A percentile compares a stretch with the other conserved stretches of the same genome.
phyloP scores from a whole-genome alignment of 2,113 vertebrate species.

The Sakesphorus luctuosus region DNA sequence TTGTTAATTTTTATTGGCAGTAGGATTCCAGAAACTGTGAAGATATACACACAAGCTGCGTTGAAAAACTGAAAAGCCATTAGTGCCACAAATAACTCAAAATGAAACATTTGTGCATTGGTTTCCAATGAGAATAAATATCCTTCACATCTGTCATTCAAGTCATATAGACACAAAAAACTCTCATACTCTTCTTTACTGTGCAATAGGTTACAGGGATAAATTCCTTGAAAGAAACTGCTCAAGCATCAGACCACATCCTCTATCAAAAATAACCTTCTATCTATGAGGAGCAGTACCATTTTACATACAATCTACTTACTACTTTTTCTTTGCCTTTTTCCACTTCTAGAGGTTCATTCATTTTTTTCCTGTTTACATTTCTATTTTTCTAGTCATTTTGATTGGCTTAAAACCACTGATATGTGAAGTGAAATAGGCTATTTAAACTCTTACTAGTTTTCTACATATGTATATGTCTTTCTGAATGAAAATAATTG shows the following conservation, averaged over 20 bases:
- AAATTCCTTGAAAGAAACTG: not conserved
- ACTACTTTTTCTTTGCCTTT: not conserved
- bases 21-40: not conserved
- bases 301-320: not conserved
- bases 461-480: not conserved
- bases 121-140: not conserved
- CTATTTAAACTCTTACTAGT: not conserved
- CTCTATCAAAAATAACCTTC: not conserved
- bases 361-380: not conserved
- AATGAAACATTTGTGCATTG: not conserved
- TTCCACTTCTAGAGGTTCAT: not conserved
- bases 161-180: not conserved
- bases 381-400: not conserved
- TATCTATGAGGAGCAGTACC: not conserved
- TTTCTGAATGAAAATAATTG: not conserved
- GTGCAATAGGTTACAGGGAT: not conserved
- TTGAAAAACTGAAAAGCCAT: not conserved
- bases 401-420: not conserved
- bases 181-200: not conserved
- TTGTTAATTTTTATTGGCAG: not conserved
- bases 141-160: not conserved
- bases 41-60: not conserved
- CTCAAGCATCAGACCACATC: not conserved
- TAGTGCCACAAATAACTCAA: not conserved
- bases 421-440: not conserved